A percentile compares a stretch with the other conserved stretches of the same genome.
Conservation (phyloP, 1,140 invertebrate species). For the Drosophila tsacasi region DNA sequence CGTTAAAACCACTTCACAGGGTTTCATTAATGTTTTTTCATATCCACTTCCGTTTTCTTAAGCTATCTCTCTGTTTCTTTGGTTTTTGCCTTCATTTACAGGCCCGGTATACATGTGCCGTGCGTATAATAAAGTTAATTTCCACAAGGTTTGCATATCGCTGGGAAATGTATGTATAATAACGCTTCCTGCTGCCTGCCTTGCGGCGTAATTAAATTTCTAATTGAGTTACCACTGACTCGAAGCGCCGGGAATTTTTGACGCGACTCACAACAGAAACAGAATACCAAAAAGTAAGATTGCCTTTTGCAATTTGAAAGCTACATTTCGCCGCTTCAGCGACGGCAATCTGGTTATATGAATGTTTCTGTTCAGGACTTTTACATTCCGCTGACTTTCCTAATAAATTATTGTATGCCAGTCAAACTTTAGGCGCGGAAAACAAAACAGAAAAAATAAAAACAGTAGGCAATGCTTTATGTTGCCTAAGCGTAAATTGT, state of each 20-base stretch:
- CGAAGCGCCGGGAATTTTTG: constrained; percentile 19
- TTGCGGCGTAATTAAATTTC: constrained; percentile 69
- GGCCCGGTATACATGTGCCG: constrained; percentile 14
- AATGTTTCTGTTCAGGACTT: constrained; percentile 14
- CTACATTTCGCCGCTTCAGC: constrained; percentile 9
- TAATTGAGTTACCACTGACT: constrained; percentile 63
- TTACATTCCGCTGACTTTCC: constrained; percentile 44
- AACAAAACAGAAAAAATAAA: constrained; percentile 34
- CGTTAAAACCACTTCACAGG: neutral
- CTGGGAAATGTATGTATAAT: constrained; percentile 21
- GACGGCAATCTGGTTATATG: constrained; percentile 56
- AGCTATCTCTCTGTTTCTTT: constrained; percentile 8
- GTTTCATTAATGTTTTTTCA: neutral
- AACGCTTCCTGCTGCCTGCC: constrained; percentile 17
- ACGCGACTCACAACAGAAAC: constrained; percentile 16
- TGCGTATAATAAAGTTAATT: constrained; percentile 35
- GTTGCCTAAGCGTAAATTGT: constrained; percentile 65
- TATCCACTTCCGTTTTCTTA: neutral
- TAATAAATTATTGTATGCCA: constrained; percentile 73
- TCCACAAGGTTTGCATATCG: constrained; percentile 17
- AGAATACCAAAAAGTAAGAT: constrained; percentile 20
- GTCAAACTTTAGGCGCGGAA: constrained; percentile 64
- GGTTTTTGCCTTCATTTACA: constrained; percentile 3
- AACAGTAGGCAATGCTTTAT: constrained; percentile 57
- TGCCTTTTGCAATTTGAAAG: constrained; percentile 56